These are phyloP conservation scores for Yoshiicerus persimilis DNA, from an alignment of 1,140 invertebrate species.

Conservation along the genomic window DNA sequence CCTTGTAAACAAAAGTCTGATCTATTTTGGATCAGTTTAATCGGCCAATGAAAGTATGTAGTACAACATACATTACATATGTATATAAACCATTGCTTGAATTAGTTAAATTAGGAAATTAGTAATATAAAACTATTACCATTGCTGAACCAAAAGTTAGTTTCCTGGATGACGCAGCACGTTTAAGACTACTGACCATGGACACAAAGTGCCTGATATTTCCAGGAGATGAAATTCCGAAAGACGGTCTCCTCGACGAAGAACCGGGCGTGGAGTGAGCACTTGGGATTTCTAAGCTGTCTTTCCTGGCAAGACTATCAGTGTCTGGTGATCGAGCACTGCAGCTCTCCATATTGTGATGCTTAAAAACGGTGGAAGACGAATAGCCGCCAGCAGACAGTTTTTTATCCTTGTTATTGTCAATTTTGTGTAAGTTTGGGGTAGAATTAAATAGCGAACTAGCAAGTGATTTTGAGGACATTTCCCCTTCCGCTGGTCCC, in stretches of 20 bases:
- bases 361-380: not conserved
- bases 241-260: not conserved
- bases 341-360: not conserved
- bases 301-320: not conserved
- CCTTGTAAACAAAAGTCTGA: too few relatives aligned
- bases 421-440: conserved; percentile 34
- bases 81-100: too few relatives aligned
- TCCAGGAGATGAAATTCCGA: not conserved
- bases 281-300: not conserved
- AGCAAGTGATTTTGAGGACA: not conserved
- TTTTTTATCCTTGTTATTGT: not conserved
- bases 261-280: not conserved
- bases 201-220: not conserved
- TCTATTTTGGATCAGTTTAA: too few relatives aligned
- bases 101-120: too few relatives aligned
- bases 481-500: not conserved
- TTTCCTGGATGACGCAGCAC: not conserved
- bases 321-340: not conserved
- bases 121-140: conserved; percentile 23
- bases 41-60: too few relatives aligned
- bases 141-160: conserved; percentile 5
- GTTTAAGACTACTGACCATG: not conserved
- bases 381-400: not conserved
- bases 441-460: conserved; percentile 15
- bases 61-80: too few relatives aligned